Evolutionary conservation across 2,797 vertebrate species (phyloP), one percentile per base, ranked within the genome.

Genomic region (Sebastes cheni): DNA sequence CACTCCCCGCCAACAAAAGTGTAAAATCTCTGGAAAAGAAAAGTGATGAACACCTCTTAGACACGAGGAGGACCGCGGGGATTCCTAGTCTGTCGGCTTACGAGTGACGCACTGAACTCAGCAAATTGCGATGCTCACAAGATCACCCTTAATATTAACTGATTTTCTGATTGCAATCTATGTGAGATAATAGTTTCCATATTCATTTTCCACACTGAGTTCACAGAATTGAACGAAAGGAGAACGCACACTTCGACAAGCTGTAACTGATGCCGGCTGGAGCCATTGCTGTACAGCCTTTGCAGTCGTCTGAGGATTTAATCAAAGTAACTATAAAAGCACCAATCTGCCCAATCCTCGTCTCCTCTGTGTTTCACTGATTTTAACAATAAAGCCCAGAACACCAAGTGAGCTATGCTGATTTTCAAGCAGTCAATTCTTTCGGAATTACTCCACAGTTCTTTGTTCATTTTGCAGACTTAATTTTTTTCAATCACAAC

Each of bases 301-400:
- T 68, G 56, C 22, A 58, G 52, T 36, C 34, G 58, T 82, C 60
- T 29, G 67, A 81, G 62, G 62, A 86, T 65, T 67, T 77, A 75
- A 85, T 85, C 76, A 58, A 75, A 88, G 56, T 50, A 42, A 69
- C 6, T 34, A 50, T 50, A 83, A 80, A 86, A 64, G 11, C 52
- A 34, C 58, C 73, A 83, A 20, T 68, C 73, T 84, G 83, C 72
- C 30, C 61, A 72, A 67, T 59, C 73, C 36, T 27, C 11, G 11
- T 25, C 69, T 74, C 39, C 42, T 34, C 69, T 80, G 75, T 75
- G 56, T 71, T 75, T 72, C 64, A 91, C 87, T 81, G 84, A 90
- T 88, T 79, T 80, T 3, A 69, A 71, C 68, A 76, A 77, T 56
- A 74, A 85, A 85, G 83, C 55, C 32, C 11, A 1, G 14, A 70